Evolutionary conservation across 2,797 vertebrate species (phyloP).

Genomic region (Diplodus puntazzo): DNA sequence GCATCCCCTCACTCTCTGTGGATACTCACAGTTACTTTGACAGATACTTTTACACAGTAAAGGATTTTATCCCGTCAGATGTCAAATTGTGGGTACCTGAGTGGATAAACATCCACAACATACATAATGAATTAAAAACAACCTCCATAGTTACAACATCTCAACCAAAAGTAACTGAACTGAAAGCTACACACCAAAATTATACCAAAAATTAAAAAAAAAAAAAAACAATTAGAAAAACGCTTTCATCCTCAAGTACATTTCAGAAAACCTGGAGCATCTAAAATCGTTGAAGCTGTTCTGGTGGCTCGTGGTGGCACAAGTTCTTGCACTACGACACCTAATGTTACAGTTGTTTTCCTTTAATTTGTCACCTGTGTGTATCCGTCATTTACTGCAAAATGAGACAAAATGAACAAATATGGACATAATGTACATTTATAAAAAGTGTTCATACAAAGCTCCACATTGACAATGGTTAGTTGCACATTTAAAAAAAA

Average conservation of each 20-base stretch:
- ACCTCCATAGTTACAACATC: not conserved
- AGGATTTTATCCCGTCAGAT: not conserved
- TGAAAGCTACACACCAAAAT: not conserved
- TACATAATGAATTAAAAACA: not conserved
- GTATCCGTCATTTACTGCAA: not conserved
- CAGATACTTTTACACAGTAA: not conserved
- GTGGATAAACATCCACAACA: not conserved
- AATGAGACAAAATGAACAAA: slow-evolving; percentile 1
- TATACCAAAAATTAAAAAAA: not conserved
- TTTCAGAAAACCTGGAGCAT: too few relatives aligned
- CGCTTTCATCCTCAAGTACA: too few relatives aligned
- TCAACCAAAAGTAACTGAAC: not conserved
- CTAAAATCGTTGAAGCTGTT: not conserved
- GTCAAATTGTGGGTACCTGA: not conserved
- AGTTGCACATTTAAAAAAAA: not conserved
- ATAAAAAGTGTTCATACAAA: slow-evolving; percentile 32
- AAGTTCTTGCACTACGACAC: not conserved
- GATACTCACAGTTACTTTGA: not conserved
- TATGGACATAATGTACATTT: slow-evolving; percentile 18
- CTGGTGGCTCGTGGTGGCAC: not conserved
- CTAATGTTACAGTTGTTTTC: not conserved
- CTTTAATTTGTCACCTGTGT: not conserved
- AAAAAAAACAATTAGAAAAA: not conserved
- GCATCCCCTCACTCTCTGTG: too few relatives aligned
- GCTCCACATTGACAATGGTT: not conserved